These are phyloP conservation scores for Sinosuthora webbiana DNA, from an alignment of 2,113 vertebrate species.

Conservation along the genomic window DNA sequence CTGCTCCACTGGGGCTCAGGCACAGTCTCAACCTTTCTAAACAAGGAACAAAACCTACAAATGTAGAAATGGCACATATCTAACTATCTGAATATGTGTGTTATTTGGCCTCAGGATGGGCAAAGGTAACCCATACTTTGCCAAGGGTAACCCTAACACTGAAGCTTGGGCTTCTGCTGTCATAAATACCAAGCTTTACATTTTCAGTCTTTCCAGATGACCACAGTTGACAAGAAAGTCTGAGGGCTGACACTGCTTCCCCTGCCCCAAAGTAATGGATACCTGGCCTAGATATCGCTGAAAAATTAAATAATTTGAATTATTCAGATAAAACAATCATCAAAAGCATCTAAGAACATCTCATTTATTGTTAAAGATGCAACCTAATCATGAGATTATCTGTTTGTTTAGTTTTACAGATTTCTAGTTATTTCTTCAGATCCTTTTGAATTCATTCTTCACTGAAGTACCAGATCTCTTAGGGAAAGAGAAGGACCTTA, in stretches of 20 bases:
- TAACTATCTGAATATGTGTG: background rate
- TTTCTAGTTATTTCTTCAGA: background rate
- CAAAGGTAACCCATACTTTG: background rate
- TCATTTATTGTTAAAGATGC: background rate
- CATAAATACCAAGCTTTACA: background rate
- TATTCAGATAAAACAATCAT: background rate
- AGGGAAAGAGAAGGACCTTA: background rate
- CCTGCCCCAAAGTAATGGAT: background rate
- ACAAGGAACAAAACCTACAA: background rate
- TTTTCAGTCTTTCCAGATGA: background rate
- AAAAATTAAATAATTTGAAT: background rate
- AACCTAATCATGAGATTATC: background rate
- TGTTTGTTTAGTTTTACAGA: background rate
- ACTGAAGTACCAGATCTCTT: background rate
- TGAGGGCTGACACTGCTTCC: background rate
- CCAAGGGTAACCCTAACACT: background rate
- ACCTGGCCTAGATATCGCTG: background rate
- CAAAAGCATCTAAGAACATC: background rate
- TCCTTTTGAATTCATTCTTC: background rate
- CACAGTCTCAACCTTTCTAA: background rate
- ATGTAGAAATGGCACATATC: background rate
- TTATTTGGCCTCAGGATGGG: background rate
- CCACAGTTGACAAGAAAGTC: background rate
- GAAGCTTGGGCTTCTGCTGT: background rate
- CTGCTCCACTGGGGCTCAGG: fast-evolving